phyloP scores from a whole-genome alignment of 2,113 vertebrate species.

The Ceratotherium simum region DNA sequence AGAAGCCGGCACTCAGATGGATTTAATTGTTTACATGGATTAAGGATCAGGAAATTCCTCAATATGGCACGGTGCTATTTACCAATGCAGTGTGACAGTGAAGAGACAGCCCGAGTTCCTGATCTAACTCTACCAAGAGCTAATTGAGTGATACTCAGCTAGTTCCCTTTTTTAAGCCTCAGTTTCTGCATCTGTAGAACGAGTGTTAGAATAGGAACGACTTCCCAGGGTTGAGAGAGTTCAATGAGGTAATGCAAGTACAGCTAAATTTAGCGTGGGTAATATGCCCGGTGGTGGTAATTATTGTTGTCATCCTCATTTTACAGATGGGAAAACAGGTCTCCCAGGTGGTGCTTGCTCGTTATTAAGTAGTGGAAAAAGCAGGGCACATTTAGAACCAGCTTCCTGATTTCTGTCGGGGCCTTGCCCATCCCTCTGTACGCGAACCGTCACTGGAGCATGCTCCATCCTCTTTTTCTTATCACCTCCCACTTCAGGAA shows the following conservation, averaged over 20 bases:
- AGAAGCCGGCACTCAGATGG: background rate
- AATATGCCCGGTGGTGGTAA: rapidly evolving
- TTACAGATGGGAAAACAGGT: background rate
- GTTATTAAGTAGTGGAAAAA: background rate
- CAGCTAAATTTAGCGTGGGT: background rate
- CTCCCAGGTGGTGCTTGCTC: background rate
- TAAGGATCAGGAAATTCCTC: background rate
- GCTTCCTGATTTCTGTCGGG: background rate
- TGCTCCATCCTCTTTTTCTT: background rate
- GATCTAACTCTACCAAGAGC: background rate
- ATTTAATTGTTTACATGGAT: background rate
- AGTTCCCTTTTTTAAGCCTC: background rate
- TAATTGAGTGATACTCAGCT: background rate
- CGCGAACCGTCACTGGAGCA: rapidly evolving
- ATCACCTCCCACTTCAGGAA: background rate
- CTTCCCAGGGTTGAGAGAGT: background rate
- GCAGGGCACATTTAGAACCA: background rate
- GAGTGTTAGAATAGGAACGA: background rate
- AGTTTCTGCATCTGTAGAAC: background rate
- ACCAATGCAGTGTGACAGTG: background rate
- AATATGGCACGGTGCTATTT: background rate
- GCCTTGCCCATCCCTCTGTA: background rate
- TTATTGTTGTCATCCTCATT: background rate
- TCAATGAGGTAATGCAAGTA: background rate
- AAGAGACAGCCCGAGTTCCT: background rate